Base-by-base conservation (phyloP, 2,888 invertebrate species). In the Polyploca ridens region DNA sequence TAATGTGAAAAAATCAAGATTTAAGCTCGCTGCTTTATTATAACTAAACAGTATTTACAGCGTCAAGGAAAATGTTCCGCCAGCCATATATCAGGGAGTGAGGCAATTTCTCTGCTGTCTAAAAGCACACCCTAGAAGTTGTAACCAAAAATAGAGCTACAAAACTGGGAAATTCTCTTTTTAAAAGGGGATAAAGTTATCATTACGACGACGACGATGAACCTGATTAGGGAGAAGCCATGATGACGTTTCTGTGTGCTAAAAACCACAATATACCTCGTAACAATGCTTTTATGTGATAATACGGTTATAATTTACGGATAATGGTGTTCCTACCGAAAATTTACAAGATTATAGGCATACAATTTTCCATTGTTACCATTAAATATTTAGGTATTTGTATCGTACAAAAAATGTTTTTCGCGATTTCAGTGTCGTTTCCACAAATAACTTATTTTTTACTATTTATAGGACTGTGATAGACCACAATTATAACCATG, bases 211-310 rank as follows among this genome's bases (percentile, higher is more conserved):
- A 65, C 68, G 67, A 71, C 72, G 70, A 74, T 72, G 68, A 72
- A 77, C 70, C 73, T 69, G 72, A 77, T 74, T 73, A 74, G 68
- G 73, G 69, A 66, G 70, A 69, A 59, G 66, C 66, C 66, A 14
- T 41, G 62, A 66, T 70, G 74, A 68, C 69, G 68, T 70, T 71
- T 67, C 69, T 65, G 63, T 58, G 64, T 66, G 19, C 35, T 59
- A 13, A 41, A 33, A 63, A 27, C 63, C 14, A 16, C 49, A 54
- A 62, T 57, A 49, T 33, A 14, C 16, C 62, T n/a, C 33, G 35
- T 62, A 19, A 49, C 46, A 62, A 62, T 27, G 46, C 46, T 46
- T 49, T 27, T 49, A 44, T 49, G 16, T 16, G 41, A 41, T 13
- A 13, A 41, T 10, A 19, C 10, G 54, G 16, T 2, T 54, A 54